Conservation (phyloP, 2,797 vertebrate species). For the Malacoraja senta region DNA sequence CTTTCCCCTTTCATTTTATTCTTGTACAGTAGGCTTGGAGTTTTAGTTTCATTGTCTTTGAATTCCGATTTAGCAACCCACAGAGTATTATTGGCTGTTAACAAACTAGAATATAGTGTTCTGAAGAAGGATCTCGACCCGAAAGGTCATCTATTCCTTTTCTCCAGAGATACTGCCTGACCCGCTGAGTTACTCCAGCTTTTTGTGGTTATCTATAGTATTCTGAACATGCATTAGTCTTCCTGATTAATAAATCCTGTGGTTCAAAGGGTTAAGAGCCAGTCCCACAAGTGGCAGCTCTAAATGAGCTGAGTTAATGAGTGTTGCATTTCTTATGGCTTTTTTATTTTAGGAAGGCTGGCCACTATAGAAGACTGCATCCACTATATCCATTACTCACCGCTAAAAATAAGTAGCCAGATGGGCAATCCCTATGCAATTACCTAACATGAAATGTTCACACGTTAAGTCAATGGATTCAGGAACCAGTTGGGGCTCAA, state of each 20-base stretch:
- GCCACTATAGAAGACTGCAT: constrained; percentile 24
- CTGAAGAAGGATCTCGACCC: background rate
- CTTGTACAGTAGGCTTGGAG: background rate
- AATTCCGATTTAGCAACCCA: background rate
- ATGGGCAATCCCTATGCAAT: constrained; percentile 49
- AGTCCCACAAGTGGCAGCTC: constrained; percentile 39
- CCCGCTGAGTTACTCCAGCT: too few species aligned
- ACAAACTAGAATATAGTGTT: background rate
- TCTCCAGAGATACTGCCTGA: too few species aligned
- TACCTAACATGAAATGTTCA: background rate
- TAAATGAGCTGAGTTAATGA: constrained; percentile 46
- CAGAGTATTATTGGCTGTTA: background rate
- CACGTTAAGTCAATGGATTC: background rate
- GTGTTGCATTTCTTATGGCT: constrained; percentile 49
- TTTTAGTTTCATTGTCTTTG: background rate
- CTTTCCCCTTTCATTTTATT: background rate
- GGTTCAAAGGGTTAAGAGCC: background rate
- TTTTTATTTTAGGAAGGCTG: constrained; percentile 52
- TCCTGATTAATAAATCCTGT: constrained; percentile 7
- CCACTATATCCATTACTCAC: constrained; percentile 49
- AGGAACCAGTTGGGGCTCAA: background rate
- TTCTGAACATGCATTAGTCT: background rate
- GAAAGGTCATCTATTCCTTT: too few species aligned
- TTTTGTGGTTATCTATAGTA: too few species aligned
- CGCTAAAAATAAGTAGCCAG: constrained; percentile 52